Evolutionary conservation across 2,888 invertebrate species (phyloP).

Genomic region (Congeria kusceri): DNA sequence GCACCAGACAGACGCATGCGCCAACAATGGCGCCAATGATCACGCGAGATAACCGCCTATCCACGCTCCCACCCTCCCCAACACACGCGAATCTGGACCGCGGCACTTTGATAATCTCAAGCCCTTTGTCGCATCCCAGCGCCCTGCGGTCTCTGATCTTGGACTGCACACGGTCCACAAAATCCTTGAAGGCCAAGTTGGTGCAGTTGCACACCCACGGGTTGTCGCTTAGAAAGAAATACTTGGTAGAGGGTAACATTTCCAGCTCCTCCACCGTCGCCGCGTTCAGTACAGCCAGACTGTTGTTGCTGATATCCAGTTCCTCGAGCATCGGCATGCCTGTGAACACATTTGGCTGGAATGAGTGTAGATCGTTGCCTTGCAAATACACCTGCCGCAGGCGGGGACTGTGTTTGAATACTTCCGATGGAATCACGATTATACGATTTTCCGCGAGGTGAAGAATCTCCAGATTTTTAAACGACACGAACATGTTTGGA

Average conservation of each 20-base stretch:
- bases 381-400: slow-evolving; percentile 46
- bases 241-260: slow-evolving; percentile 27
- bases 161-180: slow-evolving; percentile 45
- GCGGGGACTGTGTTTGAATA: slow-evolving; percentile 32
- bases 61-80: neutral
- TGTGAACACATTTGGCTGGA: slow-evolving; percentile 47
- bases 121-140: slow-evolving; percentile 45
- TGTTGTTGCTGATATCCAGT: slow-evolving; percentile 60
- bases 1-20: slow-evolving; percentile 29
- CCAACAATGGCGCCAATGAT: slow-evolving; percentile 46
- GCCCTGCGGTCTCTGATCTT: slow-evolving; percentile 57
- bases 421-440: slow-evolving; percentile 18
- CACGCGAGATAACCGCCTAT: slow-evolving; percentile 16
- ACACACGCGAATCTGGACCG: slow-evolving; percentile 48
- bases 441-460: slow-evolving; percentile 39
- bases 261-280: slow-evolving; percentile 34
- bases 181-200: slow-evolving; percentile 57
- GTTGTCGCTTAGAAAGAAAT: slow-evolving; percentile 56
- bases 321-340: slow-evolving; percentile 42
- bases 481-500: slow-evolving; percentile 20
- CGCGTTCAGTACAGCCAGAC: slow-evolving; percentile 29
- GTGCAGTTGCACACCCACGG: slow-evolving; percentile 59
- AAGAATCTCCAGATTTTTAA: slow-evolving; percentile 40
- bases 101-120: slow-evolving; percentile 37
- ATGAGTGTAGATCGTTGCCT: slow-evolving; percentile 38